Percentiles rank a stretch among this genome's conserved stretches.
phyloP scores from a whole-genome alignment of 2,797 vertebrate genomes.

The Prunella strophiata region DNA sequence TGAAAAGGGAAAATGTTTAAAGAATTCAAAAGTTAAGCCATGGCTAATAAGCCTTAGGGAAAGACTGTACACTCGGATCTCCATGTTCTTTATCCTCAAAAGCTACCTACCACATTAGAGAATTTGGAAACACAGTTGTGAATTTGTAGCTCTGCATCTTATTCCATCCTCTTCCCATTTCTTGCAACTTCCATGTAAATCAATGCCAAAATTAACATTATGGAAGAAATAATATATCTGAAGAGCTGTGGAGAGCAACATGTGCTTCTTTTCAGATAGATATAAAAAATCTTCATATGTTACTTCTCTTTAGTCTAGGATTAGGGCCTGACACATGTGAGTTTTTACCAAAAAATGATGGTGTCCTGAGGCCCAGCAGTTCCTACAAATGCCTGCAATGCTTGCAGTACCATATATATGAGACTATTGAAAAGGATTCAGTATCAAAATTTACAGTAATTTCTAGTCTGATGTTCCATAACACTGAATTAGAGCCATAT shows the following conservation, averaged over 20 bases:
- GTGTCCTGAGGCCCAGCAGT: neutral
- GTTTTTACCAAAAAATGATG: neutral
- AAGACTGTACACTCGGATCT: neutral
- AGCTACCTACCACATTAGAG: neutral
- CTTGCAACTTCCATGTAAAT: neutral
- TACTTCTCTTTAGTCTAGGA: neutral
- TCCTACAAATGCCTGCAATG: neutral
- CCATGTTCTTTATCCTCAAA: neutral
- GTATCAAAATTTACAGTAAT: neutral
- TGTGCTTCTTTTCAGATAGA: neutral
- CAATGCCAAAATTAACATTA: neutral
- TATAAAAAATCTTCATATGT: neutral
- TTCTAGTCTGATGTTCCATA: neutral
- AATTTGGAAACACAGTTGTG: neutral
- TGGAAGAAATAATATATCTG: neutral
- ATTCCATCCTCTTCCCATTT: neutral
- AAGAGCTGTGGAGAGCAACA: neutral
- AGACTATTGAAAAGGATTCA: neutral
- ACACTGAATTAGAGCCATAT: neutral
- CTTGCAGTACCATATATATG: neutral
- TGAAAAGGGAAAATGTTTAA: neutral
- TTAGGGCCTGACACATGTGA: neutral
- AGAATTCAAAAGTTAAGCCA: neutral
- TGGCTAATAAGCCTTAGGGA: neutral
- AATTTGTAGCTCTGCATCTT: neutral